A percentile compares a stretch with the other conserved stretches of the same genome.
phyloP scores from a whole-genome alignment of 2,888 invertebrate species.

The Scaeva pyrastri region DNA sequence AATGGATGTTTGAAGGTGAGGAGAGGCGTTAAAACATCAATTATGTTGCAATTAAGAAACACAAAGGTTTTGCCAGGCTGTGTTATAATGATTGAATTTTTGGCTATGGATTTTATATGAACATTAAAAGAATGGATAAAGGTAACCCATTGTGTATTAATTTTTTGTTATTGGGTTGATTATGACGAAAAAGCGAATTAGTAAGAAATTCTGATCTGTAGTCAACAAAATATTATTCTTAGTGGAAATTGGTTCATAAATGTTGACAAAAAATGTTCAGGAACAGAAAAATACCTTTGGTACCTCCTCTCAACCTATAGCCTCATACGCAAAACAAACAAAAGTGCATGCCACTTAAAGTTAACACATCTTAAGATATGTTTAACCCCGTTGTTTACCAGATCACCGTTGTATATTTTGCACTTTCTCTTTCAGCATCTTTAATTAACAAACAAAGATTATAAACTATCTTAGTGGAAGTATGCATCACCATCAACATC shows the following conservation, averaged over 20 bases:
- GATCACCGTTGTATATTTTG: background rate
- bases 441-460: constrained; percentile 19
- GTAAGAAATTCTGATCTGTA: no score
- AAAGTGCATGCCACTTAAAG: background rate
- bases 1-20: constrained; percentile 31
- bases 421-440: constrained; percentile 63
- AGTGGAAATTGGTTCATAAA: no score
- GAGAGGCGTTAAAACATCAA: constrained; percentile 7
- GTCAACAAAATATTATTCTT: no score
- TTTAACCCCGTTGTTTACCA: background rate
- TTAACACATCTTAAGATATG: background rate
- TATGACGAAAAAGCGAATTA: no score
- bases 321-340: no score
- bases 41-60: constrained; percentile 30
- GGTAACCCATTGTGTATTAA: no score
- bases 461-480: constrained; percentile 21
- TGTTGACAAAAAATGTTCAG: no score
- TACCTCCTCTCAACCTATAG: no score
- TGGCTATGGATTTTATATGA: background rate
- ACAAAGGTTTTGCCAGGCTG: no score
- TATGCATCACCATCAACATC: constrained; percentile 36
- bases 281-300: no score
- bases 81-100: background rate
- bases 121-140: background rate
- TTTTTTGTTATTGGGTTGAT: no score